phyloP scores from a whole-genome alignment of 2,888 invertebrate species.

The Adelphocoris suturalis region DNA sequence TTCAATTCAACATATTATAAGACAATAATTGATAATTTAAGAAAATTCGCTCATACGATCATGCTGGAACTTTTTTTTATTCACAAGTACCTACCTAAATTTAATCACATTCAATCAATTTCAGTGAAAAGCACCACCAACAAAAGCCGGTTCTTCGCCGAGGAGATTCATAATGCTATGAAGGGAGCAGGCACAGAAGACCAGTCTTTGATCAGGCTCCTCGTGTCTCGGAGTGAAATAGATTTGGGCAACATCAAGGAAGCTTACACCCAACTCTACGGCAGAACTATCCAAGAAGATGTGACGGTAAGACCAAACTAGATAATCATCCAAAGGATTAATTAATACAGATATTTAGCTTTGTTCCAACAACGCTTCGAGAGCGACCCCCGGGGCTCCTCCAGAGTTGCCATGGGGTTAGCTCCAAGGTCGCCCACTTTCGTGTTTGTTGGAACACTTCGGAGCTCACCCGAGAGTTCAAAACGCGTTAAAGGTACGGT shows the following conservation, averaged over 20 bases:
- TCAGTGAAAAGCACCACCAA: slow-evolving; percentile 88
- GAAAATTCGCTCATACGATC: too few species aligned
- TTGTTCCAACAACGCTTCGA: too few species aligned
- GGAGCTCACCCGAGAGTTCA: too few species aligned
- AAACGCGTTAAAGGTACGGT: background rate
- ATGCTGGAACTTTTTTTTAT: too few species aligned
- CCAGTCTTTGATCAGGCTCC: slow-evolving; percentile 89
- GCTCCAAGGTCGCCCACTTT: too few species aligned
- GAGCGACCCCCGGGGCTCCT: too few species aligned
- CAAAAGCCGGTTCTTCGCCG: slow-evolving; percentile 91
- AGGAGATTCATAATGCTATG: slow-evolving; percentile 92
- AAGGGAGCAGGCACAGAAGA: slow-evolving; percentile 94
- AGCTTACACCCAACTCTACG: slow-evolving; percentile 87
- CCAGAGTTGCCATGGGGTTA: too few species aligned
- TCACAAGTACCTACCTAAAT: too few species aligned
- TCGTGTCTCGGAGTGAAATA: slow-evolving; percentile 90
- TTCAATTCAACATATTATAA: too few species aligned
- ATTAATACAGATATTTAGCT: too few species aligned
- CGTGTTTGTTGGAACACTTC: too few species aligned
- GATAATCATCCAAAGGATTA: background rate
- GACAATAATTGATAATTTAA: too few species aligned
- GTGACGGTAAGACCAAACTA: slow-evolving; percentile 85
- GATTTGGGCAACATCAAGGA: slow-evolving; percentile 92
- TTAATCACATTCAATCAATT: slow-evolving; percentile 74
- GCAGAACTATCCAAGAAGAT: slow-evolving; percentile 88